These are phyloP conservation scores for Galaxias olidus DNA, from an alignment of 2,797 vertebrate species.

Conservation along the genomic window DNA sequence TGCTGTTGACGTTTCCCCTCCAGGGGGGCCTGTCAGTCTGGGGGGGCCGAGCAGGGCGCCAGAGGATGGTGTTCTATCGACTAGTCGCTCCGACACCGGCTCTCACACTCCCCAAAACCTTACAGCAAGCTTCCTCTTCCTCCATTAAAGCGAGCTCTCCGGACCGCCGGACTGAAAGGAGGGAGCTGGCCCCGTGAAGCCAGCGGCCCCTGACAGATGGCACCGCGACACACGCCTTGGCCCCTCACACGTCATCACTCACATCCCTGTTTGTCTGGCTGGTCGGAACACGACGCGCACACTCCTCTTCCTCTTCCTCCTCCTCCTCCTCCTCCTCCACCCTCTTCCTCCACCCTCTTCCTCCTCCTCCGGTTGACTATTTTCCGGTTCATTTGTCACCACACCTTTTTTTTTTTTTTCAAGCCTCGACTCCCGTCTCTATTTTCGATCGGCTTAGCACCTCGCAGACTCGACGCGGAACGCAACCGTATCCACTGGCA, in stretches of 20 bases:
- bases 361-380: constrained; percentile 25
- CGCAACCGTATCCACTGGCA: constrained; percentile 17
- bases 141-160: too few relatives aligned
- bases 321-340: constrained; percentile 16
- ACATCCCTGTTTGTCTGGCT: constrained; percentile 16
- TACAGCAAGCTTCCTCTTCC: too few relatives aligned
- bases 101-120: too few relatives aligned
- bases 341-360: background rate
- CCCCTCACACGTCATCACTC: too few relatives aligned
- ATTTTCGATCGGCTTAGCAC: background rate
- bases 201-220: constrained; percentile 59
- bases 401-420: constrained; percentile 7
- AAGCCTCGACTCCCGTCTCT: background rate
- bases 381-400: background rate
- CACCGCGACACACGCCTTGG: constrained; percentile 29
- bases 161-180: too few relatives aligned
- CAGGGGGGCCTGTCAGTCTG: too few relatives aligned
- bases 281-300: constrained; percentile 30
- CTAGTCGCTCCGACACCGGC: too few relatives aligned
- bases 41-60: too few relatives aligned
- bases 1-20: too few relatives aligned
- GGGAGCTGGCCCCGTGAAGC: constrained; percentile 18
- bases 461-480: too few relatives aligned
- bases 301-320: constrained; percentile 9
- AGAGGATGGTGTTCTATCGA: too few relatives aligned